Evolutionary conservation across 2,113 vertebrate species (phyloP), one percentile per base, ranked within the genome.

Genomic region (Bufo gargarizans): DNA sequence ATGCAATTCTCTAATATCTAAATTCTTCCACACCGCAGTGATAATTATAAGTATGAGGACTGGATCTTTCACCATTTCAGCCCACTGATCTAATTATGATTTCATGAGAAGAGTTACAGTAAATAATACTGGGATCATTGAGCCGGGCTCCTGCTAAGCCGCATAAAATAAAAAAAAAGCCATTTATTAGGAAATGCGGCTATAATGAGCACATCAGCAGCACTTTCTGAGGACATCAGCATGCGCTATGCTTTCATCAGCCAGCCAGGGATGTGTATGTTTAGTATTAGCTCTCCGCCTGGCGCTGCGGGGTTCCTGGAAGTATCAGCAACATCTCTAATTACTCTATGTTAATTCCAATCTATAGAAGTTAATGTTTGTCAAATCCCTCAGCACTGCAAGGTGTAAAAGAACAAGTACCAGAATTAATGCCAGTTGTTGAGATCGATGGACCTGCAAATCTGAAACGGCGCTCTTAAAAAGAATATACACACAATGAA

Each of bases 331-430:
- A 67, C 63, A 61, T 67, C 85, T 78, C 85, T 86, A 78, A 86
- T 78, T 65, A 78, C 85, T 33, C 58, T 13, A 56, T 71, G 45
- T 50, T 79, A 78, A 61, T 78, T 79, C 71, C 56, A 72, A 86
- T 86, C 33, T 50, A 77, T 79, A 59, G 74, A 65, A 86, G 76
- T 86, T 86, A 86, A 86, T 86, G 85, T 78, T 74, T 86, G 85
- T 67, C 59, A 86, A 79, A 78, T 63, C 85, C 85, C 61, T 53
- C 4, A 65, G 85, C 74, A n/a, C 61, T 65, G 61, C 49, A 14
- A 50, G 74, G 85, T 67, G 76, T 86, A 78, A 67, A 78, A 78
- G 65, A 84, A 55, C 47, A 58, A 74, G 50, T 11, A 43, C 3
- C 63, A 78, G 85, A 78, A 79, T 78, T 63, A 86, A 67, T 33